Conservation (phyloP, 2,888 invertebrate species). For the Noctua pronuba region DNA sequence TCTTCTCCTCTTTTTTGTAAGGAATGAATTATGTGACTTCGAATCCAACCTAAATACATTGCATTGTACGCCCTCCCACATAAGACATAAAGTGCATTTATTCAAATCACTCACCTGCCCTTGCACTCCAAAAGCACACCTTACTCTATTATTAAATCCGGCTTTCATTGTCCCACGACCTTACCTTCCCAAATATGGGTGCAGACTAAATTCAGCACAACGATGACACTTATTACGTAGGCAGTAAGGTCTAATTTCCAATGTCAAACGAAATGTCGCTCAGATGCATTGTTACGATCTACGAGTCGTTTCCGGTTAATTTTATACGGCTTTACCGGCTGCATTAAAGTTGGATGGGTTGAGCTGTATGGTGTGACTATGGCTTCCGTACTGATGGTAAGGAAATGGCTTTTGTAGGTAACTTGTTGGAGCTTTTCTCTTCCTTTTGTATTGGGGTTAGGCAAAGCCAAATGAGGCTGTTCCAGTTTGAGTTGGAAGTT, state of each 20-base stretch:
- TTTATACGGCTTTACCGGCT: slow-evolving; percentile 41
- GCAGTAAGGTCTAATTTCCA: slow-evolving; percentile 64
- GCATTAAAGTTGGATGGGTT: slow-evolving; percentile 39
- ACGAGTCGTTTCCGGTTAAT: slow-evolving; percentile 53
- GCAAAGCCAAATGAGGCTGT: neutral
- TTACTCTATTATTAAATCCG: slow-evolving; percentile 43
- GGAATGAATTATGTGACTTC: neutral
- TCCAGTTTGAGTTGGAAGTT: neutral
- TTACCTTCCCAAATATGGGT: slow-evolving; percentile 48
- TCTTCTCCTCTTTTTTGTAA: too few species aligned
- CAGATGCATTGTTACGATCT: slow-evolving; percentile 52
- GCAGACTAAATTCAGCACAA: slow-evolving; percentile 31
- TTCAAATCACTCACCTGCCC: slow-evolving; percentile 14
- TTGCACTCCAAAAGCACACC: slow-evolving; percentile 23
- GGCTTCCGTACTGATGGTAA: slow-evolving; percentile 34
- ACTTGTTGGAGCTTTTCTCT: slow-evolving; percentile 30
- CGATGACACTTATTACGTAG: slow-evolving; percentile 59
- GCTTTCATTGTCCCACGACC: slow-evolving; percentile 50
- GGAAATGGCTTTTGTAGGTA: slow-evolving; percentile 28
- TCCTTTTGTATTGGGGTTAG: slow-evolving; percentile 17
- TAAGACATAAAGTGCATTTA: slow-evolving; percentile 16
- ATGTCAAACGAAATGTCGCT: slow-evolving; percentile 59
- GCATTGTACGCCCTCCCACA: slow-evolving; percentile 12
- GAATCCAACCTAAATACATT: neutral
- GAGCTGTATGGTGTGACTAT: slow-evolving; percentile 5